Evolutionary conservation across 2,888 invertebrate genomes (phyloP).

Genomic region (Trypoxylon attenuatum): DNA sequence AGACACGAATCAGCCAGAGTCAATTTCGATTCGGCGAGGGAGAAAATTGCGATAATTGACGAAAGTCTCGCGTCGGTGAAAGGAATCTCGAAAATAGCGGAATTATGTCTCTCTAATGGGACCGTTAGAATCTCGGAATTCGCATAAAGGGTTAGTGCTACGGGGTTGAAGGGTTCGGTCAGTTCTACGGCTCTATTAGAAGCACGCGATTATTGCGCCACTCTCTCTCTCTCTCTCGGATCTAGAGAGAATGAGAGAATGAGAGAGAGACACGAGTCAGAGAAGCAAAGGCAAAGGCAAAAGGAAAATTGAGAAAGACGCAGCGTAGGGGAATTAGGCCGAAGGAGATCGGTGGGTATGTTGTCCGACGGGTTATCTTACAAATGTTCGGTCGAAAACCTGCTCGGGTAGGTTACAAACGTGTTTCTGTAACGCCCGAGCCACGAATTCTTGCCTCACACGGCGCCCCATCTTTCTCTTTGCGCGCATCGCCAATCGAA

Average conservation of each 20-base stretch:
- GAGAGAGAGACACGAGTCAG: too few species aligned
- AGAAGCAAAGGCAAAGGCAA: too few species aligned
- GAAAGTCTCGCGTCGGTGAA: not conserved
- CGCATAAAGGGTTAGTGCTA: conserved; percentile 41
- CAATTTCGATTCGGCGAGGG: not conserved
- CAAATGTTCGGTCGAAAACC: conserved; percentile 60
- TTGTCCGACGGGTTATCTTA: conserved; percentile 60
- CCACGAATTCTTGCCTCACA: conserved; percentile 59
- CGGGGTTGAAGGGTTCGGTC: conserved; percentile 50
- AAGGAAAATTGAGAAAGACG: conserved; percentile 23
- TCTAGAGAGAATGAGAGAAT: not conserved
- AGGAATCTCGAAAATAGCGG: conserved; percentile 26
- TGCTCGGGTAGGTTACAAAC: conserved; percentile 57
- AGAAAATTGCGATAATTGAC: not conserved
- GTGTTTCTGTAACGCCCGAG: conserved; percentile 56
- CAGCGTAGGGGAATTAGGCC: conserved; percentile 55
- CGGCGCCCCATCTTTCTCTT: conserved; percentile 35
- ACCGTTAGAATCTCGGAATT: conserved; percentile 36
- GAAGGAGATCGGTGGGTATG: conserved; percentile 55
- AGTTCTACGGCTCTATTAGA: conserved; percentile 49
- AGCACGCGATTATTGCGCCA: conserved; percentile 43
- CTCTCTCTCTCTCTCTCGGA: conserved; percentile 3
- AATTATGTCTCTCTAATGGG: conserved; percentile 28
- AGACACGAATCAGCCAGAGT: not conserved
- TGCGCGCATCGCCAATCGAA: conserved; percentile 30